A percentile compares a stretch with the other conserved stretches of the same genome.
These are phyloP conservation scores for Mus minutoides DNA, from an alignment of 2,797 vertebrate species.

Conservation along the genomic window DNA sequence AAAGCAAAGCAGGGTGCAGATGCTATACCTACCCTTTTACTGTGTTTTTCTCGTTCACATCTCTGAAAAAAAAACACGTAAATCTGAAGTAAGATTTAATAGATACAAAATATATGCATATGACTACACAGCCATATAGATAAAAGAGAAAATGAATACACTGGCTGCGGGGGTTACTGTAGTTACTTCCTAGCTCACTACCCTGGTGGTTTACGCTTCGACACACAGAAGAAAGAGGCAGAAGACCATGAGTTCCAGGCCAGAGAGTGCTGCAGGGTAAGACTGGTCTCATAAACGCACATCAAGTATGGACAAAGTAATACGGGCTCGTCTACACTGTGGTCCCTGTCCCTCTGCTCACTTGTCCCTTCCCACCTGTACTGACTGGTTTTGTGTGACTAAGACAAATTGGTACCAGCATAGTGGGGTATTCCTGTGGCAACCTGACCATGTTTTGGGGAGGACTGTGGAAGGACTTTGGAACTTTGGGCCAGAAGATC, in stretches of 20 bases:
- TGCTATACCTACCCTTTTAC: constrained; percentile 91
- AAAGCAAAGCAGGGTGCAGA: neutral
- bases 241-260: neutral
- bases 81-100: neutral
- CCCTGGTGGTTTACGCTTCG: neutral
- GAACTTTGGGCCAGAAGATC: too few relatives aligned
- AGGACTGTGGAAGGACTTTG: too few relatives aligned
- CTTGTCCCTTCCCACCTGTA: too few relatives aligned
- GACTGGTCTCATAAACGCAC: neutral
- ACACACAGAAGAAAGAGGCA: too few relatives aligned
- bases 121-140: neutral
- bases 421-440: too few relatives aligned
- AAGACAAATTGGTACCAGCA: too few relatives aligned
- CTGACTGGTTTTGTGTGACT: too few relatives aligned
- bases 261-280: neutral
- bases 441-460: too few relatives aligned
- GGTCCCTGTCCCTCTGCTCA: neutral
- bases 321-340: neutral
- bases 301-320: neutral
- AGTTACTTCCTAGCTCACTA: neutral
- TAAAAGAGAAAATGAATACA: neutral
- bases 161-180: neutral
- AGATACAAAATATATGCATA: neutral
- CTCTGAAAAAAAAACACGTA: constrained; percentile 86
- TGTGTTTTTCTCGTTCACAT: constrained; percentile 92